Evolutionary conservation across 2,113 vertebrate species (phyloP).

Genomic region (Lonchura striata): DNA sequence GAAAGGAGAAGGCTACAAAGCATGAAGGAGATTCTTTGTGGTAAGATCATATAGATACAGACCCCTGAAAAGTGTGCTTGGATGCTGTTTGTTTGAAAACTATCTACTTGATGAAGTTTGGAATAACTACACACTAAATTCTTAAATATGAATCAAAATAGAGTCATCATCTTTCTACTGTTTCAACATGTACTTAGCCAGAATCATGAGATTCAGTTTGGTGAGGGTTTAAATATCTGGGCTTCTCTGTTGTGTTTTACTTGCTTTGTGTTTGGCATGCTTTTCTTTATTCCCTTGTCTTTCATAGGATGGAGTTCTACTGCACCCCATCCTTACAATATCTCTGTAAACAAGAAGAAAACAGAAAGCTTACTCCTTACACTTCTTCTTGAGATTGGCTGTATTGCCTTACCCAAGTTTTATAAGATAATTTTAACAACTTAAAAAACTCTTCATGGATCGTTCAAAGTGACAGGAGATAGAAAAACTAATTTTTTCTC

Average conservation of each 20-base stretch:
- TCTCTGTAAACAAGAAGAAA: neutral
- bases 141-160: neutral
- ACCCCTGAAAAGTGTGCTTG: neutral
- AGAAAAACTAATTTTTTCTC: neutral
- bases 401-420: neutral
- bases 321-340: neutral
- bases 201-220: neutral
- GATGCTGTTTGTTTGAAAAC: neutral
- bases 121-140: neutral
- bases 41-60: neutral
- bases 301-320: neutral
- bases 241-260: neutral
- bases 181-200: neutral
- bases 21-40: neutral
- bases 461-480: fast-evolving
- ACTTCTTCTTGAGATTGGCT: neutral
- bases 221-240: neutral
- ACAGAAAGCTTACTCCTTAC: neutral
- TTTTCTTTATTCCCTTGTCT: neutral
- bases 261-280: neutral
- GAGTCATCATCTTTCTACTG: neutral
- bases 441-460: neutral
- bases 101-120: neutral
- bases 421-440: neutral
- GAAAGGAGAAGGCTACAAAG: neutral